A percentile compares a stretch with the other conserved stretches of the same genome.
These are phyloP conservation scores for Porites divaricata DNA, from an alignment of 92 coral and sea anemone genomes.

Conservation along the genomic window DNA sequence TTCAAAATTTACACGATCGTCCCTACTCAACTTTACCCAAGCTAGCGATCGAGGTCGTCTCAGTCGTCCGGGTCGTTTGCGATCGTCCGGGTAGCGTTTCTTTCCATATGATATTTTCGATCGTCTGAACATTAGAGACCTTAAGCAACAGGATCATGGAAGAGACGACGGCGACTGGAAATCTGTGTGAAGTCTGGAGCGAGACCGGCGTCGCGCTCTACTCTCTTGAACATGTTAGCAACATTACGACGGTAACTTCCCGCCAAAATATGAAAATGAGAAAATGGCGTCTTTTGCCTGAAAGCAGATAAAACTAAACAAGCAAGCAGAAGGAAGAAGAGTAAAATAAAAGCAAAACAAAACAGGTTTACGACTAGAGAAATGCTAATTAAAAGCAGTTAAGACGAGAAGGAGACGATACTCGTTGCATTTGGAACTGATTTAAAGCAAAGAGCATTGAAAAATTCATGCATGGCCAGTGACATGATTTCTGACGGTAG, in stretches of 20 bases:
- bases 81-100: too few species aligned
- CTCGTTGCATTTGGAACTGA: too few species aligned
- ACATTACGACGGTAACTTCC: background rate
- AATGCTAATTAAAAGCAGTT: slow-evolving; percentile 1
- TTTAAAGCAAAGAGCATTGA: background rate
- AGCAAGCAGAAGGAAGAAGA: too few species aligned
- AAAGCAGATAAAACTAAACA: too few species aligned
- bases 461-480: slow-evolving; percentile 1
- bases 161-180: background rate
- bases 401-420: background rate
- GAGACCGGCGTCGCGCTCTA: background rate
- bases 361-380: background rate
- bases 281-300: background rate
- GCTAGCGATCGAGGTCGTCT: too few species aligned
- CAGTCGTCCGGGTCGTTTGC: too few species aligned
- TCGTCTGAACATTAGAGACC: background rate
- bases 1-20: too few species aligned
- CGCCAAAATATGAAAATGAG: background rate
- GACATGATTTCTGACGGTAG: background rate
- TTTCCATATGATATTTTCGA: too few species aligned
- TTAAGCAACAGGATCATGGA: slow-evolving; percentile 2
- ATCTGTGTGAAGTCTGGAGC: slow-evolving; percentile 9
- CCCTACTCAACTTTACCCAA: too few species aligned
- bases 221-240: too few species aligned
- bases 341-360: background rate